Conservation (phyloP, 2,888 invertebrate genomes). For the Xiphydria camelus region DNA sequence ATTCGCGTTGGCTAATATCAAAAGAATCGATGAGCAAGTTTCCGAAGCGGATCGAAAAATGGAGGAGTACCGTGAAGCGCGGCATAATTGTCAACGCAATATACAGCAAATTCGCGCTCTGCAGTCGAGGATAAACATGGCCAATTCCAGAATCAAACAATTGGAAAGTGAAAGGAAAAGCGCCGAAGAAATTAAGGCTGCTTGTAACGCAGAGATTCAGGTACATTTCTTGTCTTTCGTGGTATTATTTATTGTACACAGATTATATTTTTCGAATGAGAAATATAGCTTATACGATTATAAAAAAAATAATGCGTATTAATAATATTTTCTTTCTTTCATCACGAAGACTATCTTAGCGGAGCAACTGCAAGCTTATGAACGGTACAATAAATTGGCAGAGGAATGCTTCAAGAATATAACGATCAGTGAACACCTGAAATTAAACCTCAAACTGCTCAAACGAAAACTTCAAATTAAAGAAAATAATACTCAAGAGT, state of each 20-base stretch:
- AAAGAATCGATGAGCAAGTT: slow-evolving; percentile 39
- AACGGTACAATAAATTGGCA: slow-evolving; percentile 38
- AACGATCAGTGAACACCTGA: slow-evolving; percentile 35
- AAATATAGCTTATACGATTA: too few species aligned
- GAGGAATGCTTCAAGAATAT: slow-evolving; percentile 41
- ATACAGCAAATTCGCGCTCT: slow-evolving; percentile 35
- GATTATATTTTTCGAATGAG: too few species aligned
- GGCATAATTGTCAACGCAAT: slow-evolving; percentile 31
- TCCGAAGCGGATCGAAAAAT: slow-evolving; percentile 28
- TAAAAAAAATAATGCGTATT: too few species aligned
- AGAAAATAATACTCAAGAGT: slow-evolving; percentile 49
- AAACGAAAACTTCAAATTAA: slow-evolving; percentile 31
- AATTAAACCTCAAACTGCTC: slow-evolving; percentile 33
- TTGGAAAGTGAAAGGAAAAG: slow-evolving; percentile 45
- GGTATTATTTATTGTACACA: not conserved
- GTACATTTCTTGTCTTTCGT: slow-evolving; percentile 21
- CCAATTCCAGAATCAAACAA: slow-evolving; percentile 38
- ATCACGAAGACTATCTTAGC: slow-evolving; percentile 5
- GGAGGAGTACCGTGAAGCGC: slow-evolving; percentile 29
- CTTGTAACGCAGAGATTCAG: slow-evolving; percentile 33
- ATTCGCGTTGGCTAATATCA: slow-evolving; percentile 37
- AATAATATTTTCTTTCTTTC: not conserved
- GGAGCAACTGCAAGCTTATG: slow-evolving; percentile 43
- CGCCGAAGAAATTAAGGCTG: slow-evolving; percentile 40
- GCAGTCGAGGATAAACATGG: slow-evolving; percentile 37